Evolutionary conservation across 2,888 invertebrate species (phyloP).

Genomic region (Gordius sp.): DNA sequence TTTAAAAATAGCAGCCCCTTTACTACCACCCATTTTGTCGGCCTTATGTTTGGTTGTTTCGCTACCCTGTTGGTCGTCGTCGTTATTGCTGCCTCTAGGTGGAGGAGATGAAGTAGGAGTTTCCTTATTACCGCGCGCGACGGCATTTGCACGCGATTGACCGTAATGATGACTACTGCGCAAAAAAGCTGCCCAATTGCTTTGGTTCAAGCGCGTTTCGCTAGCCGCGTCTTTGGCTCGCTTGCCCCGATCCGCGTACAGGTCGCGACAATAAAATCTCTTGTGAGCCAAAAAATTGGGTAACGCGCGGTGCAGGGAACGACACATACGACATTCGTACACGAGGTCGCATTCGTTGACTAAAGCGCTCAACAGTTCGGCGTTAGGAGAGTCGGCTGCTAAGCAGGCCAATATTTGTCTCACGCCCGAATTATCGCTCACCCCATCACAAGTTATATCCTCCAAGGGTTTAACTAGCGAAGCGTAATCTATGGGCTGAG

Average conservation of each 20-base stretch:
- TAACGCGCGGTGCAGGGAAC: background rate
- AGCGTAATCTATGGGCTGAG: too few relatives aligned
- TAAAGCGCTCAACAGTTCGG: background rate
- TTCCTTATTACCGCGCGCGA: background rate
- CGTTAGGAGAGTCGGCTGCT: background rate
- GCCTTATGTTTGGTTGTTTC: background rate
- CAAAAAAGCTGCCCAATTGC: slow-evolving; percentile 1
- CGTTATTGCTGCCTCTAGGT: background rate
- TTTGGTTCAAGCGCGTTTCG: background rate
- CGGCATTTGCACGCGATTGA: background rate
- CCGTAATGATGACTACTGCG: background rate
- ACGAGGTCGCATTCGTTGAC: background rate
- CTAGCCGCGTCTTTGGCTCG: background rate
- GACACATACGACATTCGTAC: slow-evolving; percentile 3
- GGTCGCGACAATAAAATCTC: background rate
- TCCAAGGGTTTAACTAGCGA: background rate
- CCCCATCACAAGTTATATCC: background rate
- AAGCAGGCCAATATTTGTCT: slow-evolving; percentile 10
- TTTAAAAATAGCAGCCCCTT: too few relatives aligned
- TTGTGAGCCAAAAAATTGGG: slow-evolving; percentile 8
- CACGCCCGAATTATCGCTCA: background rate
- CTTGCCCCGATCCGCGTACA: background rate
- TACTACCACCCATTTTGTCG: background rate
- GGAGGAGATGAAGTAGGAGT: background rate
- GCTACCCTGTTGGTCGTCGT: background rate